A percentile compares a stretch with the other conserved stretches of the same genome.
These are phyloP conservation scores for Cariama cristata DNA, from an alignment of 2,113 vertebrate genomes.

Conservation along the genomic window DNA sequence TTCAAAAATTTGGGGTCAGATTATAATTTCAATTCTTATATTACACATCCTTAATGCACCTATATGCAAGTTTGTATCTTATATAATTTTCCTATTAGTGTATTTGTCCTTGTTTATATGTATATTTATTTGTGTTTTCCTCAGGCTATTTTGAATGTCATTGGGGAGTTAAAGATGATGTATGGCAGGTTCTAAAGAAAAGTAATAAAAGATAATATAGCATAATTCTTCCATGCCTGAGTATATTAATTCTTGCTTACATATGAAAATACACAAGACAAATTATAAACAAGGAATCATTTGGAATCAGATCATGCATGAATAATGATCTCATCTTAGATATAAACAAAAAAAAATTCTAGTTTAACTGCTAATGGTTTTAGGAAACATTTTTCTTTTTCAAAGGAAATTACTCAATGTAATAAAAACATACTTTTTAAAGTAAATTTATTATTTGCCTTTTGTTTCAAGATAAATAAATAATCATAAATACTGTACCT, in stretches of 20 bases:
- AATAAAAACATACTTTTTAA: conserved; percentile 63
- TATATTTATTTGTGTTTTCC: conserved; percentile 64
- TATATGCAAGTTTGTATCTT: neutral
- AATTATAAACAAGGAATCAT: conserved; percentile 64
- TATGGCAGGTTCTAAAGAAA: conserved; percentile 63
- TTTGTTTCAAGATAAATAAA: conserved; percentile 65
- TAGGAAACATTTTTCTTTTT: conserved; percentile 67
- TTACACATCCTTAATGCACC: neutral
- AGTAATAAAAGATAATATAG: conserved; percentile 70
- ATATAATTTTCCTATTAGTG: neutral
- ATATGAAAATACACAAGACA: conserved; percentile 69
- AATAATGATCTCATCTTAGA: conserved; percentile 61
- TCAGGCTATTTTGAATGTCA: conserved; percentile 31
- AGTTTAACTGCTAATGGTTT: conserved; percentile 45
- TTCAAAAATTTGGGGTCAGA: neutral
- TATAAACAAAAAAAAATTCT: neutral
- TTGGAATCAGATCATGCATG: conserved; percentile 66
- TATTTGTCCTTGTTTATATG: conserved; percentile 46
- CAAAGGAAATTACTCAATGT: conserved; percentile 59
- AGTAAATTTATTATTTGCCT: conserved; percentile 61
- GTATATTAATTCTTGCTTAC: conserved; percentile 74
- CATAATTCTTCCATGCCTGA: conserved; percentile 66
- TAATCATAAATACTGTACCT: conserved; percentile 50
- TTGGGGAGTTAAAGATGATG: conserved; percentile 66
- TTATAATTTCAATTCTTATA: neutral